Conservation (phyloP, 1,140 invertebrate genomes). For the Drosophila santomea region DNA sequence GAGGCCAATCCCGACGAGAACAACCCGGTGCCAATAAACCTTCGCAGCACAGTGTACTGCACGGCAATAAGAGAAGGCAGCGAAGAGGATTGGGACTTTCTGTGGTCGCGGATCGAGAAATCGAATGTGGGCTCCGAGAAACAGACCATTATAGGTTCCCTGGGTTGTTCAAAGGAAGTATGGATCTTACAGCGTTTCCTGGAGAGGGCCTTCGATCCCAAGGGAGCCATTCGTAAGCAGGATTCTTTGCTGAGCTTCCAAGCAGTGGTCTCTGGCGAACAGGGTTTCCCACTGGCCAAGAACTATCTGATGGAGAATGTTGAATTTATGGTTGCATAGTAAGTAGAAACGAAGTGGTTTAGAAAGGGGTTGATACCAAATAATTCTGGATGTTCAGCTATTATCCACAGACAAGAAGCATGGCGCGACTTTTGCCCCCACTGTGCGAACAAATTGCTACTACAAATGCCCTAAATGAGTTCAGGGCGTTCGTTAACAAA, state of each 20-base stretch:
- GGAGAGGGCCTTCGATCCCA: constrained; percentile 86
- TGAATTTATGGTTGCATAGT: constrained; percentile 86
- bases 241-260: constrained; percentile 87
- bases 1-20: constrained; percentile 86
- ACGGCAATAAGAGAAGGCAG: constrained; percentile 89
- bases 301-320: constrained; percentile 87
- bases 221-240: constrained; percentile 88
- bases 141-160: constrained; percentile 87
- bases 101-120: constrained; percentile 89
- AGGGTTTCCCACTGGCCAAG: constrained; percentile 87
- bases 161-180: constrained; percentile 89
- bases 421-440: constrained; percentile 81
- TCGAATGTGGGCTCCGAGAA: constrained; percentile 89
- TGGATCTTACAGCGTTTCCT: constrained; percentile 90
- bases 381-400: constrained; percentile 70
- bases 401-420: constrained; percentile 73
- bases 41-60: constrained; percentile 91
- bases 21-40: constrained; percentile 90
- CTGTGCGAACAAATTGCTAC: constrained; percentile 85
- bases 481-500: constrained; percentile 79
- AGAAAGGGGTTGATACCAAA: too few relatives aligned
- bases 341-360: constrained; percentile 58
- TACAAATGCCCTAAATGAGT: constrained; percentile 81
- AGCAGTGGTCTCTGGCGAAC: constrained; percentile 85
- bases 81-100: constrained; percentile 91